Percentiles rank a stretch among this genome's conserved stretches.
These are phyloP conservation scores for Myotis daubentonii DNA, from an alignment of 2,797 vertebrate species.

Conservation along the genomic window DNA sequence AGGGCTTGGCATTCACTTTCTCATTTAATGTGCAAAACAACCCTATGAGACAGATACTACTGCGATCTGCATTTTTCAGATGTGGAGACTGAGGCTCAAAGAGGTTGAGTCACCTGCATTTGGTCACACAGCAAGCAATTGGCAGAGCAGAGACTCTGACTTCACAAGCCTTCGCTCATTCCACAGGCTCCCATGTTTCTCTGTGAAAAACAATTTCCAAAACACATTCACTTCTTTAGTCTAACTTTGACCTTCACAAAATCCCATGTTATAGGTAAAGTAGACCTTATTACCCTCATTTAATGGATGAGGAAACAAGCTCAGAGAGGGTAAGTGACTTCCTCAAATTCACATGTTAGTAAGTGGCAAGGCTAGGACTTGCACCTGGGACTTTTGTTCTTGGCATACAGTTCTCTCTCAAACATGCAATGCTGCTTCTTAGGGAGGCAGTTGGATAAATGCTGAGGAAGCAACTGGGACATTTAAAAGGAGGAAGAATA, in stretches of 20 bases:
- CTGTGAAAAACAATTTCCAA: not conserved
- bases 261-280: not conserved
- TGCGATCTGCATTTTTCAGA: not conserved
- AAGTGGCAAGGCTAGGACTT: not conserved
- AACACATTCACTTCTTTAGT: not conserved
- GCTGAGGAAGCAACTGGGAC: not conserved
- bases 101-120: not conserved
- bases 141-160: not conserved
- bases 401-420: not conserved
- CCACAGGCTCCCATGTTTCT: not conserved
- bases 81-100: not conserved
- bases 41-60: not conserved
- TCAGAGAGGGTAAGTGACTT: not conserved
- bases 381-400: not conserved
- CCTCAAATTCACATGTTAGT: not conserved
- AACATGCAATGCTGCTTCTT: not conserved
- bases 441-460: not conserved
- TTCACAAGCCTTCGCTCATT: not conserved
- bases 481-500: not conserved
- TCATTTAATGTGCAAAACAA: not conserved
- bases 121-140: not conserved
- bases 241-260: not conserved
- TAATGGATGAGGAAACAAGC: not conserved
- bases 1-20: not conserved
- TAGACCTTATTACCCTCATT: not conserved